These are phyloP conservation scores for Papilio helenus DNA, from an alignment of 1,140 invertebrate genomes.

Conservation along the genomic window DNA sequence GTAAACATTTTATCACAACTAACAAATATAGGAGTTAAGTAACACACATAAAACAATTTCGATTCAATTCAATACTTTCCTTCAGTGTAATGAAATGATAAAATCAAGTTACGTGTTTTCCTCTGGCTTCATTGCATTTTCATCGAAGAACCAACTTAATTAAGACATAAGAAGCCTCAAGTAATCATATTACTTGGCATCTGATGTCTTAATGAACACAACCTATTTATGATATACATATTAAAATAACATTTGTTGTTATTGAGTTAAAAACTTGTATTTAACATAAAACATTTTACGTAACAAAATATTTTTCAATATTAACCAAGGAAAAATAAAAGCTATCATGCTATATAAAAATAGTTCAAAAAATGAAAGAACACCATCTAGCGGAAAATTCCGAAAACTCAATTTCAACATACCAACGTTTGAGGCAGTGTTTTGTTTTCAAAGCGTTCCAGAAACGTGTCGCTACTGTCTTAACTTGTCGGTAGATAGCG, in stretches of 20 bases:
- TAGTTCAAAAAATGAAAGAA: neutral
- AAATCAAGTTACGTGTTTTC: conserved; percentile 23
- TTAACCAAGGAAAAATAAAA: neutral
- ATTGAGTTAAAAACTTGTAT: neutral
- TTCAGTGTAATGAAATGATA: neutral
- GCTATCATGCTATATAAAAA: too few species aligned
- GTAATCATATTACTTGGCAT: conserved; percentile 2
- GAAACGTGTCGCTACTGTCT: neutral
- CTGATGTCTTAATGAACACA: conserved; percentile 1
- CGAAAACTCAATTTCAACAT: neutral
- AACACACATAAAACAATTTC: neutral
- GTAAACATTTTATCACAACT: too few species aligned
- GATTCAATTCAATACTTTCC: neutral
- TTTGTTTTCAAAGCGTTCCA: neutral
- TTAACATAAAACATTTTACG: neutral
- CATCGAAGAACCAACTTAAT: conserved; percentile 19
- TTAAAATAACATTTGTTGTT: conserved; percentile 2
- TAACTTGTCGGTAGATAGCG: neutral
- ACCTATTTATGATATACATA: neutral
- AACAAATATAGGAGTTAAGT: neutral
- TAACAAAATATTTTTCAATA: neutral
- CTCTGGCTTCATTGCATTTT: conserved; percentile 17
- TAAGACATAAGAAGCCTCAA: neutral
- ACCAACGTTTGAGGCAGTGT: neutral
- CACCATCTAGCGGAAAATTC: neutral